A percentile compares a stretch with the other conserved stretches of the same genome.
phyloP scores from a whole-genome alignment of 2,888 invertebrate genomes.

The Rhodophaea formosa region DNA sequence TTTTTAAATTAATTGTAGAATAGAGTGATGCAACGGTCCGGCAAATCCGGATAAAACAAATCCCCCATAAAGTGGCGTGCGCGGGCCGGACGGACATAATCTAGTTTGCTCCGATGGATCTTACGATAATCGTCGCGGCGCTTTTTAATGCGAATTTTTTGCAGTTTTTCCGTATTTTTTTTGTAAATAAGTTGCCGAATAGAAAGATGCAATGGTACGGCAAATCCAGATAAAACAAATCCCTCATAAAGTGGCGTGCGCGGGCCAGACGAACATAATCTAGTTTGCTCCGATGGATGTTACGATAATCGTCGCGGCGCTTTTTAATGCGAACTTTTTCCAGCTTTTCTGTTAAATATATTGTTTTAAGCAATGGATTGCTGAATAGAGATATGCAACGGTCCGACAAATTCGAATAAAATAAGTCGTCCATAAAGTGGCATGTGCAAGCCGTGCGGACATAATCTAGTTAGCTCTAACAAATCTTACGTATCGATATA shows the following conservation, averaged over 20 bases:
- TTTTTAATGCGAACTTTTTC: constrained; percentile 1
- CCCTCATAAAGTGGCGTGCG: constrained; percentile 2
- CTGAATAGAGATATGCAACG: no score
- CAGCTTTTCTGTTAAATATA: not conserved
- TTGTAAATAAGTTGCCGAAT: no score
- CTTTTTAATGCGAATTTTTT: constrained; percentile 2
- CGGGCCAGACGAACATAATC: constrained; percentile 4
- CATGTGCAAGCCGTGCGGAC: constrained; percentile 1
- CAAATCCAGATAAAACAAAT: constrained; percentile 8
- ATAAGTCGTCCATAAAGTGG: constrained; percentile 3
- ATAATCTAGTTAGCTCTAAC: constrained; percentile 9
- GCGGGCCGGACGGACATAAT: constrained; percentile 7
- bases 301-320: not conserved
- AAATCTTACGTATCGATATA: no score
- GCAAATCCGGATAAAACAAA: constrained; percentile 8
- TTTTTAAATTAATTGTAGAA: no score
- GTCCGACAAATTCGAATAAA: constrained; percentile 4
- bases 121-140: constrained; percentile 1
- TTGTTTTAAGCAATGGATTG: no score
- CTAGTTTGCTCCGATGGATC: constrained; percentile 13
- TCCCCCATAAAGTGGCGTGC: constrained; percentile 5
- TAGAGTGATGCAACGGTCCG: not conserved
- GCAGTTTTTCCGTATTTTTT: not conserved
- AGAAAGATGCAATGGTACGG: not conserved
- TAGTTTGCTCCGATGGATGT: constrained; percentile 13